These are phyloP conservation scores for Melieria crassipennis DNA, from an alignment of 2,888 invertebrate genomes.

Conservation along the genomic window DNA sequence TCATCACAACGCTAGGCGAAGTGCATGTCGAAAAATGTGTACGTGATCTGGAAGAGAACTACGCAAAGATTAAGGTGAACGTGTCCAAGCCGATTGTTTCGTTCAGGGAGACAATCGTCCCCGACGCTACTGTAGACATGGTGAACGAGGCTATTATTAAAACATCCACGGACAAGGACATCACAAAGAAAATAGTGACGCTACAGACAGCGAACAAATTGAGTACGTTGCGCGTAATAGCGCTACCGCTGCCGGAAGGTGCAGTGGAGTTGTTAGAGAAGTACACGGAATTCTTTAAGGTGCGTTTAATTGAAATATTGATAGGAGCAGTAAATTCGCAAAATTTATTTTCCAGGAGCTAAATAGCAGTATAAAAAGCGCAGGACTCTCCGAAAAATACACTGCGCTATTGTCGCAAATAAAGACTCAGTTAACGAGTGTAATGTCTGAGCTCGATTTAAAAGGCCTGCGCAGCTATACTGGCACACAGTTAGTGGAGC, in stretches of 20 bases:
- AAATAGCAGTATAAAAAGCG: constrained; percentile 48
- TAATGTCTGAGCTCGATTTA: constrained; percentile 71
- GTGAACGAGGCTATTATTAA: constrained; percentile 84
- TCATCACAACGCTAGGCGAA: constrained; percentile 95
- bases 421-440: constrained; percentile 70
- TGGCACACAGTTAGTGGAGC: constrained; percentile 68
- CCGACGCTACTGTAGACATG: constrained; percentile 83
- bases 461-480: constrained; percentile 67
- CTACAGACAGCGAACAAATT: constrained; percentile 78
- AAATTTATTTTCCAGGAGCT: constrained; percentile 48
- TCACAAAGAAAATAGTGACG: constrained; percentile 69
- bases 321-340: not conserved
- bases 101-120: constrained; percentile 91
- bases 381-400: constrained; percentile 58
- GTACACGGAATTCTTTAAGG: constrained; percentile 77
- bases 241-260: constrained; percentile 78
- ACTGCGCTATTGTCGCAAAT: constrained; percentile 49
- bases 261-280: constrained; percentile 78
- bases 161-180: constrained; percentile 66
- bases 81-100: constrained; percentile 97
- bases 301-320: constrained; percentile 44
- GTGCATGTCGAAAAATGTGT: constrained; percentile 96
- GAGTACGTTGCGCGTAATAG: constrained; percentile 78
- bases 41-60: constrained; percentile 84
- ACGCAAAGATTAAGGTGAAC: constrained; percentile 86